phyloP scores from a whole-genome alignment of 2,888 invertebrate genomes.

The Eretmocerus hayati region DNA sequence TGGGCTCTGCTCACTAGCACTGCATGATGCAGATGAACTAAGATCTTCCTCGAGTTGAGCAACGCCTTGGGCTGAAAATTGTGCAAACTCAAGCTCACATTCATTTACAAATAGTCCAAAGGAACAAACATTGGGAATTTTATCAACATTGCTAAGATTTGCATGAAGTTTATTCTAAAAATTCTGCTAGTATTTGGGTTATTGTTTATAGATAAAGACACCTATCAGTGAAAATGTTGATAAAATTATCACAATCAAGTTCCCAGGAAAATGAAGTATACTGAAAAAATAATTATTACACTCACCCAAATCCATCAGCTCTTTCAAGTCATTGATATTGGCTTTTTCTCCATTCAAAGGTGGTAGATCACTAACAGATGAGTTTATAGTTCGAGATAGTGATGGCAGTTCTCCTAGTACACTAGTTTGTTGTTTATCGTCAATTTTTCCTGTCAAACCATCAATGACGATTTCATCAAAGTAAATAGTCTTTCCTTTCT shows the following conservation, averaged over 20 bases:
- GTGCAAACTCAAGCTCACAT: too few relatives aligned
- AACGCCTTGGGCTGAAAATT: conserved; percentile 31
- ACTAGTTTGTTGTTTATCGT: conserved; percentile 25
- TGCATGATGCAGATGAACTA: conserved; percentile 40
- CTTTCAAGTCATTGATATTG: conserved; percentile 42
- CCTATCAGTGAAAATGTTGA: too few relatives aligned
- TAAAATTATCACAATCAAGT: too few relatives aligned
- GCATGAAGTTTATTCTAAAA: too few relatives aligned
- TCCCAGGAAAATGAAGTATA: conserved; percentile 1
- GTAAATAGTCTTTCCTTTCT: conserved; percentile 38
- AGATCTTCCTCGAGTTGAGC: conserved; percentile 43
- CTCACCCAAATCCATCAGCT: conserved; percentile 42
- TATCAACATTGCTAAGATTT: too few relatives aligned
- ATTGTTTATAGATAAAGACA: too few relatives aligned
- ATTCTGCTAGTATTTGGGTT: too few relatives aligned
- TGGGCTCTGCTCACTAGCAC: conserved; percentile 42
- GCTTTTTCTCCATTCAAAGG: conserved; percentile 42
- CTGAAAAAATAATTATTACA: background rate
- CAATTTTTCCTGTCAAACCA: conserved; percentile 39
- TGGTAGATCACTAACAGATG: conserved; percentile 42
- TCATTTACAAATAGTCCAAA: too few relatives aligned
- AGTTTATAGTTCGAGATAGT: conserved; percentile 35
- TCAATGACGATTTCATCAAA: conserved; percentile 43
- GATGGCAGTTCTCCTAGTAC: conserved; percentile 37
- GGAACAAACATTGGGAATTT: too few relatives aligned